Evolutionary conservation across 2,888 invertebrate species (phyloP).

Genomic region (Amphimallon solstitiale): DNA sequence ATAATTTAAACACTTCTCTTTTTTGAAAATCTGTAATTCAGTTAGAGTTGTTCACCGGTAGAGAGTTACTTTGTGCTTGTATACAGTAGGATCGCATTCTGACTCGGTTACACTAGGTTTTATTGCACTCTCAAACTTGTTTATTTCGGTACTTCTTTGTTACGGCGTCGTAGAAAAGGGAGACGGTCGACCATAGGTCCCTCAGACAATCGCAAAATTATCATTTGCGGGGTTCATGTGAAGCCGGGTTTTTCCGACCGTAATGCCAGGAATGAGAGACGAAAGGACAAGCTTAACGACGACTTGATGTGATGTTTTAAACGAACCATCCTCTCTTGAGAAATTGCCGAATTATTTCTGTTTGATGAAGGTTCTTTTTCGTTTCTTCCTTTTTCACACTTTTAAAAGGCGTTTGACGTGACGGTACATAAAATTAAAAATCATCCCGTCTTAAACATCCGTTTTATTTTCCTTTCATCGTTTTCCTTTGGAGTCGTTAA

Average conservation of each 20-base stretch:
- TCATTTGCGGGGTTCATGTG: background rate
- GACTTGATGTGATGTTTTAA: background rate
- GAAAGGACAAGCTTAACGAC: constrained; percentile 13
- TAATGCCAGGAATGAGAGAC: constrained; percentile 8
- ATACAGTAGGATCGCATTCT: too few relatives aligned
- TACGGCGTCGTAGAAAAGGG: background rate
- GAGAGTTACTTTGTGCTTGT: too few relatives aligned
- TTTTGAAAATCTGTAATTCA: too few relatives aligned
- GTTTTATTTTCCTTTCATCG: too few relatives aligned
- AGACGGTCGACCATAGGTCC: background rate
- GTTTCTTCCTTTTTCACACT: background rate
- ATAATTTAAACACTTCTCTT: too few relatives aligned
- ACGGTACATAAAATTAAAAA: constrained; percentile 2
- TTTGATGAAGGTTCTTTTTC: constrained; percentile 4
- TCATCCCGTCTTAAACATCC: background rate
- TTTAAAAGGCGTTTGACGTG: background rate
- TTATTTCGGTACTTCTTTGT: background rate
- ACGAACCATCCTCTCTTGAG: constrained; percentile 5
- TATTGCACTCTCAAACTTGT: background rate
- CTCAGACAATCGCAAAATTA: background rate
- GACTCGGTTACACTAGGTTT: background rate
- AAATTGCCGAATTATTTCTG: constrained; percentile 17
- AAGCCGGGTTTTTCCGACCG: background rate
- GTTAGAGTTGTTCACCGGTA: too few relatives aligned
- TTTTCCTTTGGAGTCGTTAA: too few relatives aligned